Evolutionary conservation across 2,888 invertebrate species (phyloP).

Genomic region (Macaria liturata): DNA sequence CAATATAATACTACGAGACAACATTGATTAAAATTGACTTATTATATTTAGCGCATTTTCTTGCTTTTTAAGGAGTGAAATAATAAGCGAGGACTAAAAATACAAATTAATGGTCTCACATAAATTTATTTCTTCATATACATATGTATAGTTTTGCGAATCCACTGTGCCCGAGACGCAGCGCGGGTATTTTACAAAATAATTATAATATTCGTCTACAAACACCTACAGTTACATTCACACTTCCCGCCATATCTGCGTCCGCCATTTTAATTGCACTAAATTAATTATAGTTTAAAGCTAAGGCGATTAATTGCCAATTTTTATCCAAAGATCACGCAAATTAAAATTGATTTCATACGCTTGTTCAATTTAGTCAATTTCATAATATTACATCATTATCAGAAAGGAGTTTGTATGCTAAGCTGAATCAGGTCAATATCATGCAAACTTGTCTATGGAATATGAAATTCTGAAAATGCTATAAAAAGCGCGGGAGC

Average conservation of each 20-base stretch:
- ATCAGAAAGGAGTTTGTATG: no score
- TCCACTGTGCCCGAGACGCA: slow-evolving; percentile 81
- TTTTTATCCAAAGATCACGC: slow-evolving; percentile 33
- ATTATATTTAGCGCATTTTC: no score
- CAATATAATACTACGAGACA: no score
- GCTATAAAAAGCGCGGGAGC: no score
- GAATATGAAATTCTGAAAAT: no score
- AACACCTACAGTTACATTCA: slow-evolving; percentile 71
- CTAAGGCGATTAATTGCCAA: slow-evolving; percentile 50
- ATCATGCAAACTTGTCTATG: no score
- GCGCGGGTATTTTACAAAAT: slow-evolving; percentile 78
- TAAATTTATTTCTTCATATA: slow-evolving; percentile 83
- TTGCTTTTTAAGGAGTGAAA: no score
- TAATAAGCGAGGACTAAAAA: slow-evolving; percentile 20
- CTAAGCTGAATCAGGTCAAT: no score
- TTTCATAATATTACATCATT: slow-evolving; percentile 1
- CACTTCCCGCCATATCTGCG: slow-evolving; percentile 62
- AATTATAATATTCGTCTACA: slow-evolving; percentile 65
- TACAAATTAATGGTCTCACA: slow-evolving; percentile 70
- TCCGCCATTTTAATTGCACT: slow-evolving; percentile 71
- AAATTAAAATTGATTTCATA: slow-evolving; percentile 41
- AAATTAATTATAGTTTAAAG: slow-evolving; percentile 64
- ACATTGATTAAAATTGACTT: no score
- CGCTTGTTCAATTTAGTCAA: slow-evolving; percentile 38
- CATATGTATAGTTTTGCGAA: slow-evolving; percentile 83